phyloP scores from a whole-genome alignment of 2,797 vertebrate species.

The Vipera latastei region DNA sequence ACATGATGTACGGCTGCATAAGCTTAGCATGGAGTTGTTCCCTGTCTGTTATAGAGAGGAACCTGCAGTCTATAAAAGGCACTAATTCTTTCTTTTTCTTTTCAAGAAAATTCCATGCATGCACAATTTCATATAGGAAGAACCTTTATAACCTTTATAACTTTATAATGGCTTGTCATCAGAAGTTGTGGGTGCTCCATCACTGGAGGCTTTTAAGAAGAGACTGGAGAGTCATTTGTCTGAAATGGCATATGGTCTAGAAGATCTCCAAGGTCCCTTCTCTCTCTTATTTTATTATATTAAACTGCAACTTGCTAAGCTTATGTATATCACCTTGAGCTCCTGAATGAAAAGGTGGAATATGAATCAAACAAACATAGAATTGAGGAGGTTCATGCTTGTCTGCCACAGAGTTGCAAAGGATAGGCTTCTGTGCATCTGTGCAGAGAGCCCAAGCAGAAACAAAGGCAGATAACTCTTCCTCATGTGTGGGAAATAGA shows the following conservation, averaged over 20 bases:
- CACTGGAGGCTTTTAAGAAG: neutral
- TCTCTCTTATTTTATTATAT: neutral
- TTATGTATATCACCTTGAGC: neutral
- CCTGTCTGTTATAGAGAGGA: neutral
- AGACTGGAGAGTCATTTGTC: neutral
- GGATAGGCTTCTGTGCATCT: neutral
- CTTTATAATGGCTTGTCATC: neutral
- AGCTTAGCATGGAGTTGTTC: neutral
- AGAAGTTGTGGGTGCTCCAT: neutral
- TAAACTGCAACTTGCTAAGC: neutral
- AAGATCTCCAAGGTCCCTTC: neutral
- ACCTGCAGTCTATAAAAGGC: no score
- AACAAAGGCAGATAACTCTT: constrained; percentile 17
- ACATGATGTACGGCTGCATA: constrained; percentile 12
- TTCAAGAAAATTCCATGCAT: neutral
- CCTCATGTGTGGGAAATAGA: constrained; percentile 48
- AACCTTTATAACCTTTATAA: neutral
- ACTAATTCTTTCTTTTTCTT: neutral
- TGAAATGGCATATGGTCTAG: neutral
- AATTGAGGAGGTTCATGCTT: neutral
- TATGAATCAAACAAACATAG: neutral
- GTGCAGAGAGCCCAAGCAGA: neutral
- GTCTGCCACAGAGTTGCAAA: neutral
- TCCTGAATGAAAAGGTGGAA: neutral
- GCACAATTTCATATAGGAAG: neutral